phyloP scores from a whole-genome alignment of 2,797 vertebrate genomes.

The Sebastes hubbsi region DNA sequence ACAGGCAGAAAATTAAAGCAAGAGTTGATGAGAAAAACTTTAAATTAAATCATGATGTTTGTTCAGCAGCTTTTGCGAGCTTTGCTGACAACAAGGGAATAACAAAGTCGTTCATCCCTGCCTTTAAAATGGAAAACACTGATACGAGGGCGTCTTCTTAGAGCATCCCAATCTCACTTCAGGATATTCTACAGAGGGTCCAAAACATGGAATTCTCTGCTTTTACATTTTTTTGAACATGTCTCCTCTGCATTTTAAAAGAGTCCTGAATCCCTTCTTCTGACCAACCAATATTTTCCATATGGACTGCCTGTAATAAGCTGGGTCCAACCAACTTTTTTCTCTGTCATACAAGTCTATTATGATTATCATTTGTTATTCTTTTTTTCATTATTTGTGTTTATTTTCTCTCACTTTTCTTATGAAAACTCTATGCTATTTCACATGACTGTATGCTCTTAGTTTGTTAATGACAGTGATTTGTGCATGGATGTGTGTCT shows the following conservation, averaged over 20 bases:
- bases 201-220: not conserved
- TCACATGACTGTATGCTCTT: not conserved
- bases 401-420: not conserved
- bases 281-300: too few relatives aligned
- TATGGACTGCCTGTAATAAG: too few relatives aligned
- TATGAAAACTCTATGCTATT: not conserved
- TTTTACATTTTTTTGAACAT: not conserved
- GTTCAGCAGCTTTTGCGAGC: not conserved
- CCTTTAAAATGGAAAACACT: not conserved
- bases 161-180: not conserved
- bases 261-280: not conserved
- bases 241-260: not conserved
- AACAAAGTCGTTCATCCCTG: not conserved
- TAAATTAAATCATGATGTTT: constrained; percentile 15
- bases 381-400: not conserved
- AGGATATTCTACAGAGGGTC: not conserved
- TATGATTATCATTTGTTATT: not conserved
- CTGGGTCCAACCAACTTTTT: too few relatives aligned
- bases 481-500: not conserved
- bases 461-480: not conserved
- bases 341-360: not conserved
- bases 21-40: constrained; percentile 16
- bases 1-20: constrained; percentile 49
- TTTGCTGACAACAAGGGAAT: not conserved
- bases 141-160: not conserved